phyloP scores from a whole-genome alignment of 2,113 vertebrate species.

The Mungos mungo region DNA sequence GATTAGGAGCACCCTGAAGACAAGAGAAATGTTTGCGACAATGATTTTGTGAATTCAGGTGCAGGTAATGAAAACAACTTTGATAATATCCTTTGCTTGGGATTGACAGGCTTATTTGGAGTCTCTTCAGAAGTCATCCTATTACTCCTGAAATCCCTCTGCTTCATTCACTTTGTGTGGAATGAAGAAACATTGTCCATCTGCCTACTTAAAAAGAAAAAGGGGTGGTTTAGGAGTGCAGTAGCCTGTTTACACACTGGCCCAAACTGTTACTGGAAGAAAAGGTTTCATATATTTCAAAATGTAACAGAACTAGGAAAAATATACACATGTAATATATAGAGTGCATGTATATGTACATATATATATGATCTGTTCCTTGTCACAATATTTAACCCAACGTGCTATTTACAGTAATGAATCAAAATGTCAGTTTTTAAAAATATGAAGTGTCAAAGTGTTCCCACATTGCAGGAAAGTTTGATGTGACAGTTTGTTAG shows the following conservation, averaged over 20 bases:
- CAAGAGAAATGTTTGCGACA: not conserved
- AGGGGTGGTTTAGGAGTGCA: constrained; percentile 15
- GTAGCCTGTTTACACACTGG: constrained; percentile 53
- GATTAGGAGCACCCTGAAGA: not conserved
- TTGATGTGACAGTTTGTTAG: constrained; percentile 89
- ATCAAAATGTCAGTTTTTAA: constrained; percentile 90
- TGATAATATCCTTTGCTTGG: not conserved
- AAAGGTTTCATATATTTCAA: constrained; percentile 63
- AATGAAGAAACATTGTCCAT: constrained; percentile 43
- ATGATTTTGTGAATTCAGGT: not conserved
- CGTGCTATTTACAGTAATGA: constrained; percentile 89
- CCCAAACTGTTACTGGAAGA: constrained; percentile 47
- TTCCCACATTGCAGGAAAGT: constrained; percentile 86
- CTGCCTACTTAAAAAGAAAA: constrained; percentile 40
- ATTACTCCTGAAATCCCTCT: constrained; percentile 6
- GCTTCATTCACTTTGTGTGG: not conserved
- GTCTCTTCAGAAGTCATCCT: constrained; percentile 20
- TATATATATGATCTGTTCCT: constrained; percentile 77
- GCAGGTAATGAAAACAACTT: not conserved
- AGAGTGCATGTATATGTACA: constrained; percentile 57
- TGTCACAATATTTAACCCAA: constrained; percentile 89
- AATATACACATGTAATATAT: constrained; percentile 64
- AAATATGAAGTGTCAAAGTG: constrained; percentile 88
- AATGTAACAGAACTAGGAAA: constrained; percentile 64
- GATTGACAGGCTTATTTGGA: not conserved